phyloP scores from a whole-genome alignment of 2,888 invertebrate species.

The Erynnis tages region DNA sequence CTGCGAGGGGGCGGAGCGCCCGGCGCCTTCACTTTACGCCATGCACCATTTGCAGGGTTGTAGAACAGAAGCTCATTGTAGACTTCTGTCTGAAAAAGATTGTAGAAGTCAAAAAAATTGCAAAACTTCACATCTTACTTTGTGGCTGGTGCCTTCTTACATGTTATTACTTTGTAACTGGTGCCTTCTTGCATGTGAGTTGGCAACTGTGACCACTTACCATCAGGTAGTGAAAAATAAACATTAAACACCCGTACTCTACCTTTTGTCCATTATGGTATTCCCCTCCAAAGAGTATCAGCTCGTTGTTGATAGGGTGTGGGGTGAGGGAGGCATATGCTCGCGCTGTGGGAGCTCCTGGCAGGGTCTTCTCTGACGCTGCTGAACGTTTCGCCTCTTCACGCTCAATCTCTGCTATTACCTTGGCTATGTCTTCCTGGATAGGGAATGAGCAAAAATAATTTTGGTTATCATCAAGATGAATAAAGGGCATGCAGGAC shows the following conservation, averaged over 20 bases:
- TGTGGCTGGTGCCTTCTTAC: too few relatives aligned
- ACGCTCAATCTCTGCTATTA: conserved; percentile 89
- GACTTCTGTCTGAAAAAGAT: conserved; percentile 86
- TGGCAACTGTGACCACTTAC: too few relatives aligned
- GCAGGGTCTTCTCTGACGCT: conserved; percentile 83
- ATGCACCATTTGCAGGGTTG: conserved; percentile 89
- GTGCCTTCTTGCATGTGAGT: too few relatives aligned
- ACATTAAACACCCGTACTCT: too few relatives aligned
- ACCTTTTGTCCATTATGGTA: conserved; percentile 93
- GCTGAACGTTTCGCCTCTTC: conserved; percentile 87
- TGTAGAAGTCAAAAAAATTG: too few relatives aligned
- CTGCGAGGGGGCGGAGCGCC: conserved; percentile 94
- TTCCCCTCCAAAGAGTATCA: conserved; percentile 96
- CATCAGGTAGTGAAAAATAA: not conserved
- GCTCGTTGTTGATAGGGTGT: conserved; percentile 91
- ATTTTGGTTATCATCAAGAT: too few relatives aligned
- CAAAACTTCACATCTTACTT: too few relatives aligned
- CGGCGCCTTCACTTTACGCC: conserved; percentile 90
- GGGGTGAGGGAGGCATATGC: conserved; percentile 90
- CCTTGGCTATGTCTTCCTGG: conserved; percentile 91
- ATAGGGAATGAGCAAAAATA: too few relatives aligned
- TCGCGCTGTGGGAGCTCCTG: conserved; percentile 86
- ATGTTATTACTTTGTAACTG: too few relatives aligned
- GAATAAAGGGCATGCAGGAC: too few relatives aligned
- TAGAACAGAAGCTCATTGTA: conserved; percentile 94